A percentile compares a stretch with the other conserved stretches of the same genome.
phyloP scores from a whole-genome alignment of 2,888 invertebrate genomes.

The Drosophila algonquin region DNA sequence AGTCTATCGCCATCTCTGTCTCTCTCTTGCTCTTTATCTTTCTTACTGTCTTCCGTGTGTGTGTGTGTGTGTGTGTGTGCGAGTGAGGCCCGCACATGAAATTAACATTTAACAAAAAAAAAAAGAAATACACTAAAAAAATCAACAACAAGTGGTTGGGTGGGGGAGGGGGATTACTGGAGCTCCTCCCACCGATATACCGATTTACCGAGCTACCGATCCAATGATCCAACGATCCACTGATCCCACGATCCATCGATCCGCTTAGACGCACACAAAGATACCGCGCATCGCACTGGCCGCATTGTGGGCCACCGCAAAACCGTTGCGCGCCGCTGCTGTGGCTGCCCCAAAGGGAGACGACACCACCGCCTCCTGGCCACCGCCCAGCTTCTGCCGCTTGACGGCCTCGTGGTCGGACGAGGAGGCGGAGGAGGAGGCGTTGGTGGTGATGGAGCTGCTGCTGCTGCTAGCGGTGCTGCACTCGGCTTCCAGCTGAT shows the following conservation, averaged over 20 bases:
- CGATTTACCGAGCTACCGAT: slow-evolving; percentile 15
- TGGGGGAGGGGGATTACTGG: neutral
- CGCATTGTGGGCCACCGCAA: slow-evolving; percentile 72
- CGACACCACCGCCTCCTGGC: slow-evolving; percentile 36
- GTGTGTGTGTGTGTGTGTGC: slow-evolving; percentile 7
- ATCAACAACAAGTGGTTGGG: slow-evolving; percentile 46
- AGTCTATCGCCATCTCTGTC: slow-evolving; percentile 24
- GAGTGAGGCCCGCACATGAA: slow-evolving; percentile 47
- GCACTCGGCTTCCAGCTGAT: slow-evolving; percentile 73
- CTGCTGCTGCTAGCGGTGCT: slow-evolving; percentile 39
- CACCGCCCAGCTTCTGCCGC: slow-evolving; percentile 72
- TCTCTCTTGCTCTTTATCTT: slow-evolving; percentile 35
- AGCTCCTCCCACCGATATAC: slow-evolving; percentile 57
- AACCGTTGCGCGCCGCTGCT: slow-evolving; percentile 51
- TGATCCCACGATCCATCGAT: slow-evolving; percentile 6
- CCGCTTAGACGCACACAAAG: slow-evolving; percentile 76
- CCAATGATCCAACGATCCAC: slow-evolving; percentile 17
- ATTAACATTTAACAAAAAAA: slow-evolving; percentile 62
- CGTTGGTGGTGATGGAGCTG: slow-evolving; percentile 46
- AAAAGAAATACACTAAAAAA: slow-evolving; percentile 34
- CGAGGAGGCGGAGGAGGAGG: slow-evolving; percentile 44
- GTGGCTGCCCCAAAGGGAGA: slow-evolving; percentile 36
- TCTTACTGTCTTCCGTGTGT: slow-evolving; percentile 8
- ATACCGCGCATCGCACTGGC: slow-evolving; percentile 80
- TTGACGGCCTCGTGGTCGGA: slow-evolving; percentile 62